These are phyloP conservation scores for Leptinotarsa peninsularis DNA, from an alignment of 2,888 invertebrate species.

Conservation along the genomic window DNA sequence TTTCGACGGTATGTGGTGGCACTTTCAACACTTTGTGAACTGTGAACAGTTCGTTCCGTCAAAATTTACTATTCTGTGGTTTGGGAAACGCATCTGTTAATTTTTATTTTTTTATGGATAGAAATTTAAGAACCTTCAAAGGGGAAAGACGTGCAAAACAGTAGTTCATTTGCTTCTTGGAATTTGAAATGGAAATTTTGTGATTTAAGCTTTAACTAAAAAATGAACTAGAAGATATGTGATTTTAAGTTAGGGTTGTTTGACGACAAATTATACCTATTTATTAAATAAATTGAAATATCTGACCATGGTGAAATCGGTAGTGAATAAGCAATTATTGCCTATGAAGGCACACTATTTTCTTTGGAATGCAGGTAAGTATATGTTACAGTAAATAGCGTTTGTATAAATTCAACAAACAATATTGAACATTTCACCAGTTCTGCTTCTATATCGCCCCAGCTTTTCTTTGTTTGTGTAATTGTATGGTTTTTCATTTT, in stretches of 20 bases:
- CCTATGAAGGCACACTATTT: constrained; percentile 92
- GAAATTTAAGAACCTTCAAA: background rate
- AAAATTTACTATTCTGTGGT: too few relatives aligned
- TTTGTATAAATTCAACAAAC: background rate
- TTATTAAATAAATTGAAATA: background rate
- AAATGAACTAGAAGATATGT: background rate
- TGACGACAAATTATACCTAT: background rate
- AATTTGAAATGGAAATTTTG: background rate
- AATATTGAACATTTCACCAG: background rate
- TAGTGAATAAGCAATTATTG: constrained; percentile 78
- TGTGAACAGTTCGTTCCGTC: too few relatives aligned
- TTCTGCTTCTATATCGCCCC: background rate
- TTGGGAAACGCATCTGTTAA: too few relatives aligned
- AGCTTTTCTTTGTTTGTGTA: too few relatives aligned
- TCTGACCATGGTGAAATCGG: constrained; percentile 7
- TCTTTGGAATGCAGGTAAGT: constrained; percentile 85
- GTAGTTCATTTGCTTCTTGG: background rate
- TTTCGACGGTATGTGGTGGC: too few relatives aligned
- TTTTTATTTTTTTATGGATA: too few relatives aligned
- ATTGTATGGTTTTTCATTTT: too few relatives aligned
- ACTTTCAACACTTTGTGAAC: too few relatives aligned
- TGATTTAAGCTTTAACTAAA: background rate
- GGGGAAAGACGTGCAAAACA: background rate
- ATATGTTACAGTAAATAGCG: background rate
- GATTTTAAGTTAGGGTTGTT: background rate